Conservation (phyloP, 2,113 vertebrate genomes). For the Xerus inauris region DNA sequence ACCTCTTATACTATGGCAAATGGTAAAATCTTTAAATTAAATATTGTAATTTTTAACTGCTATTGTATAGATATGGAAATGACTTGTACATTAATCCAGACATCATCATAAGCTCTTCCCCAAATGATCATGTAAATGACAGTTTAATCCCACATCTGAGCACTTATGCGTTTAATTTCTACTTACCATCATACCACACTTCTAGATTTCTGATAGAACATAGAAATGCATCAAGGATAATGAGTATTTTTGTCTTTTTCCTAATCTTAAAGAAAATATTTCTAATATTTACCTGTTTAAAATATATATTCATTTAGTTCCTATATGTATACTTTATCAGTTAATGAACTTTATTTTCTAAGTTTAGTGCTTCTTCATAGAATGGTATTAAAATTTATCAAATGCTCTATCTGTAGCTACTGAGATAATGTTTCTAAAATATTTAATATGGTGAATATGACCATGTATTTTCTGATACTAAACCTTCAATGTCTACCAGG, state of each 20-base stretch:
- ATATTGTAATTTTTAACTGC: neutral
- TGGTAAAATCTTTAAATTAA: neutral
- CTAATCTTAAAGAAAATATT: neutral
- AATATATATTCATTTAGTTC: neutral
- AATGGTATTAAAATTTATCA: neutral
- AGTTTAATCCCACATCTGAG: neutral
- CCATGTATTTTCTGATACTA: neutral
- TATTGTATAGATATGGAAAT: neutral
- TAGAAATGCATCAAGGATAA: neutral
- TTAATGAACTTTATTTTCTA: slow-evolving; percentile 2
- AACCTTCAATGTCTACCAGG: neutral
- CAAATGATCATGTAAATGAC: neutral
- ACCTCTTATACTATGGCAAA: neutral
- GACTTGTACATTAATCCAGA: neutral
- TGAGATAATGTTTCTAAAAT: neutral
- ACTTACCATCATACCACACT: neutral
- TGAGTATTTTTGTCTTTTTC: neutral
- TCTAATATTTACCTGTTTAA: neutral
- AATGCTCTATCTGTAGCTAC: neutral
- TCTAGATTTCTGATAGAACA: neutral
- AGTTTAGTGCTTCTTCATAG: neutral
- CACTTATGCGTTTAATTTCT: neutral
- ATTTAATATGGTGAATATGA: neutral
- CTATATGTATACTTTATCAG: neutral
- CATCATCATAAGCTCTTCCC: neutral